phyloP scores from a whole-genome alignment of 2,113 vertebrate species.

The Thunnus maccoyii region DNA sequence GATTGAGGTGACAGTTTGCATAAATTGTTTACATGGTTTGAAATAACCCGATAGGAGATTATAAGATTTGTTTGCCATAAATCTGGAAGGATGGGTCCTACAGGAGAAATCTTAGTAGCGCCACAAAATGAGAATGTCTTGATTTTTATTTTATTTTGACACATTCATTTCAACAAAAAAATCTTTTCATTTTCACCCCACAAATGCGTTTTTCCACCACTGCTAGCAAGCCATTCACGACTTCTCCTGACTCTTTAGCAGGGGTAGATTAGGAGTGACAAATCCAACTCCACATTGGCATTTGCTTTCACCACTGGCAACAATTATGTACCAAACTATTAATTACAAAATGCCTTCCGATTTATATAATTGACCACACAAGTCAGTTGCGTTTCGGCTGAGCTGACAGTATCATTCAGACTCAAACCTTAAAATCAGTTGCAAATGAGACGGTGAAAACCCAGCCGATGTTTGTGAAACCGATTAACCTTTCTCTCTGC shows the following conservation, averaged over 20 bases:
- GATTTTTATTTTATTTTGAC: slow-evolving; percentile 4
- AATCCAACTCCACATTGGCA: neutral
- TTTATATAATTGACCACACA: slow-evolving; percentile 1
- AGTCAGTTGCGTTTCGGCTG: neutral
- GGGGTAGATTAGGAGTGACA: neutral
- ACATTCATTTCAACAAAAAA: neutral
- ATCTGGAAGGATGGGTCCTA: slow-evolving; percentile 16
- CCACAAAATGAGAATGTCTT: slow-evolving; percentile 4
- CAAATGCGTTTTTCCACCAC: neutral
- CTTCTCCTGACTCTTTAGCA: no score
- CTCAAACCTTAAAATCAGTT: slow-evolving; percentile 44
- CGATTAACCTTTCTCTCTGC: slow-evolving; percentile 74
- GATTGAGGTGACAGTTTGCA: neutral
- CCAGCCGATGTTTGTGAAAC: slow-evolving; percentile 63
- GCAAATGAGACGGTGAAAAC: slow-evolving; percentile 46
- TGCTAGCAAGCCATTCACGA: neutral
- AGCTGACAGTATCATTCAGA: slow-evolving; percentile 7
- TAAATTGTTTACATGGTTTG: slow-evolving; percentile 2
- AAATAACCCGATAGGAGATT: slow-evolving; percentile 43
- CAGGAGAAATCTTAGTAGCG: neutral
- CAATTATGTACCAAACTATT: neutral
- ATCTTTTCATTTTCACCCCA: neutral
- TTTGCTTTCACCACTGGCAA: neutral
- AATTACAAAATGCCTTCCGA: neutral
- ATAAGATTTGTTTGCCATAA: slow-evolving; percentile 35